Evolutionary conservation across 2,113 vertebrate species (phyloP).

Genomic region (Nesogale talazaci): DNA sequence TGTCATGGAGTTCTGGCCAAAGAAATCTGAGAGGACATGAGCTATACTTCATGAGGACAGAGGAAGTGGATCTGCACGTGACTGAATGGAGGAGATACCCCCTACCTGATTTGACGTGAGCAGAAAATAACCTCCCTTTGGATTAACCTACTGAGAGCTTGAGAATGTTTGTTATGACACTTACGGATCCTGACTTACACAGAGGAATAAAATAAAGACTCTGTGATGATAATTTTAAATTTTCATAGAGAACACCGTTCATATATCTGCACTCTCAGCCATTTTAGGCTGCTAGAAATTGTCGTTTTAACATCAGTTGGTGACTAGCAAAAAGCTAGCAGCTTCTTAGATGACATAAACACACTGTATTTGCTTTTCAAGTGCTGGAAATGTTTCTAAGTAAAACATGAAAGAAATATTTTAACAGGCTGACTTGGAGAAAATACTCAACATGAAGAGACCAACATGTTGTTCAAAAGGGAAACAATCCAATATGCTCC

Average conservation of each 20-base stretch:
- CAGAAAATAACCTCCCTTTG: conserved; percentile 35
- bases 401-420: conserved; percentile 76
- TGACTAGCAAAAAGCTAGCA: conserved; percentile 64
- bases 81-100: not conserved
- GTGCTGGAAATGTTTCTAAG: conserved; percentile 72
- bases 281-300: conserved; percentile 64
- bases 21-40: conserved; percentile 23
- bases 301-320: conserved; percentile 69
- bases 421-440: conserved; percentile 68
- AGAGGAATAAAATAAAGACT: conserved; percentile 65
- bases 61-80: not conserved
- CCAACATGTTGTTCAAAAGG: conserved; percentile 68
- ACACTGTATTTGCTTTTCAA: conserved; percentile 78
- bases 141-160: conserved; percentile 55
- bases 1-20: conserved; percentile 14
- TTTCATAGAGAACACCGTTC: conserved; percentile 63
- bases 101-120: conserved; percentile 14
- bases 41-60: not conserved
- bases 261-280: conserved; percentile 58
- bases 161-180: conserved; percentile 57
- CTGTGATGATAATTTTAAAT: conserved; percentile 55
- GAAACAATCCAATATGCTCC: conserved; percentile 63
- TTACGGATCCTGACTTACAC: conserved; percentile 35
- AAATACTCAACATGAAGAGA: conserved; percentile 63
- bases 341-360: conserved; percentile 76